Base-by-base conservation (phyloP, 2,888 invertebrate genomes). In the Pachliopta kotzebuea region DNA sequence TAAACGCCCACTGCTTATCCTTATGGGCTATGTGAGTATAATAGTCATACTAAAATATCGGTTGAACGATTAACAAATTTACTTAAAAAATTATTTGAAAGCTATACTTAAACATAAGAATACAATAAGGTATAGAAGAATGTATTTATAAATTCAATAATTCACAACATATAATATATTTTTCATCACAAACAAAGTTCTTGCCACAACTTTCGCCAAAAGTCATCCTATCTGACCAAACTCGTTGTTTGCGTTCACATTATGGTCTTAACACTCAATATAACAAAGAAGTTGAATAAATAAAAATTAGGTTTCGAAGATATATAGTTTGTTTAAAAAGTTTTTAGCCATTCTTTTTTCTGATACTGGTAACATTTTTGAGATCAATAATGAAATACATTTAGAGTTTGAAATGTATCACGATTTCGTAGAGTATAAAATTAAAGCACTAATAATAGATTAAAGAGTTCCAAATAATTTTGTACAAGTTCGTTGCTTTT, bases 201-300 rank as follows among this genome's bases (percentile, higher is more conserved):
- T 20, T 20, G 7, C 20, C 6, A 20, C 20, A 52, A 52, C 50
- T 52, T 52, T 52, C 3, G 11, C 23, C 11, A 23, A 52, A 52
- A 52, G 50, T 52, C 21, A 52, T 52, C 50, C 9, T 21, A 21
- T 52, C 21, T 52, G 14, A 59, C 17, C 7, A 20, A 52, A 31
- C 26, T 59, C 52, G 29, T 52, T 59, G 29, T 52, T 59, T 52
- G 50, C 29, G 29, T 31, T 23, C 59, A 52, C 23, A 52, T 59
- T 59, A 59, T 50, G 52, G 52, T 20, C 52, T 18, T 50, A 31
- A 59, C 52, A 59, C 59, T 59, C 50, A 59, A 59, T 59, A 59
- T 31, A 59, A 59, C 52, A 59, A 59, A 58, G 58, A 58, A 59
- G 31, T 59, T 59, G 20, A 29, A 59, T 59, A 59, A 59, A 59